phyloP scores from a whole-genome alignment of 92 coral and sea anemone species.

The Umimayanthus chanpuru region DNA sequence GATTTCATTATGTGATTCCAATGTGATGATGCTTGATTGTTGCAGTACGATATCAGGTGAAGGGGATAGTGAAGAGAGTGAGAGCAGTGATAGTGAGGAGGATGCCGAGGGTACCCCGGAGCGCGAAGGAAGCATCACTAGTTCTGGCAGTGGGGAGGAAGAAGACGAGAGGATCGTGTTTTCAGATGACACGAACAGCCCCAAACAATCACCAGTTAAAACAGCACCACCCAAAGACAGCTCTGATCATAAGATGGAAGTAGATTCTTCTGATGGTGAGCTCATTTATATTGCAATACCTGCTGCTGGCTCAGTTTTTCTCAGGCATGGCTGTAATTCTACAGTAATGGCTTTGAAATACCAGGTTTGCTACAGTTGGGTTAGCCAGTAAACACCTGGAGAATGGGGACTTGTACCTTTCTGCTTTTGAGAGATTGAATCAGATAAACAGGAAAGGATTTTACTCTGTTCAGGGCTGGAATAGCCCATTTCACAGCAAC shows the following conservation, averaged over 20 bases:
- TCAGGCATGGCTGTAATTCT: background rate
- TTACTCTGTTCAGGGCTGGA: too few species aligned
- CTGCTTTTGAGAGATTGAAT: too few species aligned
- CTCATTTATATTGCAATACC: background rate
- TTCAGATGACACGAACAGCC: conserved; percentile 54
- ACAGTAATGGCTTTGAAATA: background rate
- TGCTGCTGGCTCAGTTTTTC: background rate
- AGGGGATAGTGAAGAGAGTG: conserved; percentile 82
- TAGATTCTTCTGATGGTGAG: conserved; percentile 80
- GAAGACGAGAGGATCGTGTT: conserved; percentile 75
- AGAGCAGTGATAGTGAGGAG: conserved; percentile 93
- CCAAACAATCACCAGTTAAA: conserved; percentile 63
- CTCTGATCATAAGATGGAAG: conserved; percentile 80
- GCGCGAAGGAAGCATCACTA: conserved; percentile 55
- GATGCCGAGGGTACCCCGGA: conserved; percentile 71
- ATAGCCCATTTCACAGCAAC: too few species aligned
- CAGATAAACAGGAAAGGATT: too few species aligned
- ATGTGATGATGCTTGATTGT: background rate
- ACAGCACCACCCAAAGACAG: conserved; percentile 43
- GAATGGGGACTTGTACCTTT: too few species aligned
- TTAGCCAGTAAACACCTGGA: too few species aligned
- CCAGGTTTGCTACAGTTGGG: too few species aligned
- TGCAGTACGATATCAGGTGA: conserved; percentile 65
- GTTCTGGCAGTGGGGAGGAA: conserved; percentile 66
- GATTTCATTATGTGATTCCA: background rate